Evolutionary conservation across 2,888 invertebrate genomes (phyloP), one percentile per base, ranked within the genome.

Genomic region (Chrysopilus asiliformis): DNA sequence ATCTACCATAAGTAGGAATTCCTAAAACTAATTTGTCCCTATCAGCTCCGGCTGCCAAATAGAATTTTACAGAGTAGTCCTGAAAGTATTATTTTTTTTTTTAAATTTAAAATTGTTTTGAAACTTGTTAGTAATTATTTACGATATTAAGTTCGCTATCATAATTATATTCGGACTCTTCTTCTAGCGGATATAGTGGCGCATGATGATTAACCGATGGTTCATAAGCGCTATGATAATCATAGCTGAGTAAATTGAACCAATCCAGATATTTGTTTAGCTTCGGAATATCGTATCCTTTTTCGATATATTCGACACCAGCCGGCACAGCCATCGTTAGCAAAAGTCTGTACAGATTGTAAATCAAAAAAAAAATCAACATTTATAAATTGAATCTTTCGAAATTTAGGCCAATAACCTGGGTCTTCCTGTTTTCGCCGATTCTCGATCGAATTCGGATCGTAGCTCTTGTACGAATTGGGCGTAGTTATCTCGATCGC

Each of bases 241-340:
- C 91, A 61, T 91, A 91, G 4, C 86, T 81, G 19, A 91, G 65
- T 42, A 91, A 70, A 64, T 91, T 91, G 70, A 91, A 81, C 75
- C 91, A 91, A 64, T 91, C 91, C 48, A 90, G 65, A 58, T 89
- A 78, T 76, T 78, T 79, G 58, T 86, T 85, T 38, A 94, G 65
- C 49, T 80, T 80, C 42, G 81, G 80, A 38, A 94, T 73, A 51
- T 94, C 91, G 57, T 89, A 94, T 43, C 93, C 93, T 56, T 90
- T 87, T 55, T 89, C 81, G 47, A 93, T 83, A 55, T 90, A 89
- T 56, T 91, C 87, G 47, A 86, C 81, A 15, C 91, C 91, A 2
- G 91, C 91, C 0, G 91, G 91, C 19, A 93, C 87, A 9, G 93
- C 93, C 80, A 93, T 89, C 5, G 93, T 87, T 13, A 94, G 66